These are phyloP conservation scores for Shinisaurus crocodilurus DNA, from an alignment of 2,113 vertebrate species.

Conservation along the genomic window DNA sequence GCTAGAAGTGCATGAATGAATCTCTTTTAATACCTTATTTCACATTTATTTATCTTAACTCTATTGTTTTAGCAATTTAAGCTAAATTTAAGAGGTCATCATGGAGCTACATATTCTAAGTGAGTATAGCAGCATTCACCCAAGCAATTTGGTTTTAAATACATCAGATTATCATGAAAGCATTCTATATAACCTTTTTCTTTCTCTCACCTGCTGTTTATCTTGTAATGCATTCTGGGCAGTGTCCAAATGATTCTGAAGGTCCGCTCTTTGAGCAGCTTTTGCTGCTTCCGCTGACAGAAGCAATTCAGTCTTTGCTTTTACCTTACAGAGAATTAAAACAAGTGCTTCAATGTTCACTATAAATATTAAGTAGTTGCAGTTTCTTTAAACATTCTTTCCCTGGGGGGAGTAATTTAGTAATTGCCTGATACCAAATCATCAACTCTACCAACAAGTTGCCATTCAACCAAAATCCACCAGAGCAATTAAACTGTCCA, in stretches of 20 bases:
- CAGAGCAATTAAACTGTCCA: neutral
- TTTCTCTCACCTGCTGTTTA: conserved; percentile 89
- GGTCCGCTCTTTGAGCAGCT: conserved; percentile 91
- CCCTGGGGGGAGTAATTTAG: neutral
- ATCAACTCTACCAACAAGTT: neutral
- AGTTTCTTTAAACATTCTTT: neutral
- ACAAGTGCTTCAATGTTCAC: neutral
- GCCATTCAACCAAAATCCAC: neutral
- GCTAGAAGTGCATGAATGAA: neutral
- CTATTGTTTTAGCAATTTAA: neutral
- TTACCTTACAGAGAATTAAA: conserved; percentile 82
- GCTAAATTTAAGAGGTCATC: neutral
- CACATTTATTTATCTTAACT: neutral
- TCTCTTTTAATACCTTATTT: neutral
- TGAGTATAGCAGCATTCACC: neutral
- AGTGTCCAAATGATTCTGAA: conserved; percentile 95
- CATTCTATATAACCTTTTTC: neutral
- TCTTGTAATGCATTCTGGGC: conserved; percentile 95
- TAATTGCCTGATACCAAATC: neutral
- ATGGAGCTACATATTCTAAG: neutral
- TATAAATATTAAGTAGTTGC: neutral
- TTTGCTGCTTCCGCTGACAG: conserved; percentile 95
- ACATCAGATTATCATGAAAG: neutral
- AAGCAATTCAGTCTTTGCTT: conserved; percentile 95
- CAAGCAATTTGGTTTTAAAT: neutral